Base-by-base conservation (phyloP, 2,797 vertebrate species). In the Onychomys torridus region DNA sequence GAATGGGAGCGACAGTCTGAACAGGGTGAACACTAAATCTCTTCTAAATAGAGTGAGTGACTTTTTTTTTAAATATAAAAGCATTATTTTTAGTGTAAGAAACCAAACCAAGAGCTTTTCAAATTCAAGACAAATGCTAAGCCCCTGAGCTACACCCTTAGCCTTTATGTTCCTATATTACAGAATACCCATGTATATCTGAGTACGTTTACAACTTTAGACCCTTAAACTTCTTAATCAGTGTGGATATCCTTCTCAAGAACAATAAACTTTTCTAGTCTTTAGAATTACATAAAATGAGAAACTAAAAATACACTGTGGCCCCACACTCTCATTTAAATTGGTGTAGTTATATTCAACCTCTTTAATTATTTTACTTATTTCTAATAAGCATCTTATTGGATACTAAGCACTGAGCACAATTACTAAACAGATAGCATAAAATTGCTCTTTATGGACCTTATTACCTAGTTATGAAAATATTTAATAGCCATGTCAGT, bases 371-470 rank as follows among this genome's bases (percentile, higher is more conserved):
- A 21, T 92, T 95, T 81, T 32, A 84, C 13, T 67, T 75, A 93
- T 83, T 95, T 89, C 9, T 88, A 91, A 88, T 2, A 69, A 93
- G 57, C 87, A 82, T 81, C 92, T 78, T 89, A 67, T 78, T 81
- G 14, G 78, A 67, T 21, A 49, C 8, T 84, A 91, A 88, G 0
- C 46, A 86, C 2, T 79, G 13, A 59, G 5, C 4, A 79, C 63
- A 84, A 88, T 73, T 61, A 34, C 3, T 82, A 84, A 81, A 94
- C 6, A 86, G 61, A 76, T 43, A 37, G 49, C 5, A 57, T 67
- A 81, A 89, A 79, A 52, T 79, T 71, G 77, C 1, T 71, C 10
- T 92, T 95, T 65, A 37, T 52, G 14, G 7, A 59, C 10, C 2
- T 89, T 89, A 94, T 91, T 92, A 90, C 55, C 4, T 91, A 90